These are phyloP conservation scores for Apamea anceps DNA, from an alignment of 2,888 invertebrate genomes.

Conservation along the genomic window DNA sequence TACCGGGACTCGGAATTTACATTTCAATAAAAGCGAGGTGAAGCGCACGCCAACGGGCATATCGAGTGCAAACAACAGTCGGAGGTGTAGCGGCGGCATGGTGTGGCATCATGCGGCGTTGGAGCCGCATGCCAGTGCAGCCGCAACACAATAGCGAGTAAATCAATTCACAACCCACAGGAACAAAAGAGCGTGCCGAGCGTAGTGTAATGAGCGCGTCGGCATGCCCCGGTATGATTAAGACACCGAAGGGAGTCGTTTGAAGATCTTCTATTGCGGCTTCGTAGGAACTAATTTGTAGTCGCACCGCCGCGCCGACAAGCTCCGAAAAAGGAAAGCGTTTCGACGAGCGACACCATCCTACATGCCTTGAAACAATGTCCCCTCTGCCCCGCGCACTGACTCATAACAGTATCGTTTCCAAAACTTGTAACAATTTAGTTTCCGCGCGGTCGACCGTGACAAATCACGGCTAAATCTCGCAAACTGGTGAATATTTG, in stretches of 20 bases:
- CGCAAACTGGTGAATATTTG: constrained; percentile 72
- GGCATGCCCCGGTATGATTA: constrained; percentile 76
- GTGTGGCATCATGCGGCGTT: constrained; percentile 49
- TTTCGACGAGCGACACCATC: constrained; percentile 72
- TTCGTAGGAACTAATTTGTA: constrained; percentile 82
- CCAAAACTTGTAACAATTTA: constrained; percentile 68
- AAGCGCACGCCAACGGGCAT: constrained; percentile 70
- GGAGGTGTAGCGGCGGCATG: constrained; percentile 51
- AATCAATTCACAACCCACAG: constrained; percentile 83
- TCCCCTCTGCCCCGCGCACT: constrained; percentile 68
- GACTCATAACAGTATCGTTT: constrained; percentile 67
- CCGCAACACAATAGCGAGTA: constrained; percentile 82
- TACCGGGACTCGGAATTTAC: constrained; percentile 72
- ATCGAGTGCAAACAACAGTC: constrained; percentile 75
- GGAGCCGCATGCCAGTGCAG: constrained; percentile 53
- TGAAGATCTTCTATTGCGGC: constrained; percentile 75
- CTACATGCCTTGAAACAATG: constrained; percentile 78
- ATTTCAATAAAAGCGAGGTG: constrained; percentile 77
- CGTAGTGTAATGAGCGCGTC: constrained; percentile 75
- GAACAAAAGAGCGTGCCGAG: constrained; percentile 79
- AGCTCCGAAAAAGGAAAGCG: constrained; percentile 79
- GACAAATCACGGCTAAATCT: constrained; percentile 71
- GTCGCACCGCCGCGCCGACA: constrained; percentile 74
- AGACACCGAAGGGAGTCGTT: constrained; percentile 79
- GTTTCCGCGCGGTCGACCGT: constrained; percentile 65